Evolutionary conservation across 2,113 vertebrate genomes (phyloP).

Genomic region (Phaethornis superciliosus): DNA sequence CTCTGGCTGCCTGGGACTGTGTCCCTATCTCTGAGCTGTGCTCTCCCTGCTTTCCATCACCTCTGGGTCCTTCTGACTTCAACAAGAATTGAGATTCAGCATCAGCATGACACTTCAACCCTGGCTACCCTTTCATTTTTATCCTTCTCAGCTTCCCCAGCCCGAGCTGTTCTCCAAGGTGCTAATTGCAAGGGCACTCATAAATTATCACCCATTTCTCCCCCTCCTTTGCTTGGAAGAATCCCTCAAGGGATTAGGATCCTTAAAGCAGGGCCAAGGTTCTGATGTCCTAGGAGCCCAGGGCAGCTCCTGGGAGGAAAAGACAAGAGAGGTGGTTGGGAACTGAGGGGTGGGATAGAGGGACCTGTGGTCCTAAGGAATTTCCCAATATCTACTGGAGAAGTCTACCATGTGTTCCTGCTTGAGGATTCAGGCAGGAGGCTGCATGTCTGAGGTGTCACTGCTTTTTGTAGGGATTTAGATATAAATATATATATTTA

Average conservation of each 20-base stretch:
- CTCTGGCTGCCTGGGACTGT: neutral
- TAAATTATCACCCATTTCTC: constrained; percentile 28
- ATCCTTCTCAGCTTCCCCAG: constrained; percentile 28
- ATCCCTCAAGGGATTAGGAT: neutral
- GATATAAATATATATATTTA: too few species aligned
- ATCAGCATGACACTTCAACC: neutral
- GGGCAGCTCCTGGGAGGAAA: neutral
- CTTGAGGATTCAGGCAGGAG: neutral
- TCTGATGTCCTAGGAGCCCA: neutral
- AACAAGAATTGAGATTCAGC: neutral
- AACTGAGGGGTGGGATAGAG: neutral
- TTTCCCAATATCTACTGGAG: neutral
- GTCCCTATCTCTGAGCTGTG: neutral
- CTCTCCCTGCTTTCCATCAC: neutral
- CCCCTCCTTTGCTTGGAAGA: neutral
- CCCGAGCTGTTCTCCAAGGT: neutral
- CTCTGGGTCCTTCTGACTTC: neutral
- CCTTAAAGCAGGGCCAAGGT: neutral
- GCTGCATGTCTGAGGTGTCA: accelerated
- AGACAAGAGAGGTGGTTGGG: neutral
- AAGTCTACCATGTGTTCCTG: neutral
- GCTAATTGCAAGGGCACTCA: constrained; percentile 30
- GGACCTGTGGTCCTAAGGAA: neutral
- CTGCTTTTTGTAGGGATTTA: neutral
- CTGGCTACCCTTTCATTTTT: neutral